phyloP scores from a whole-genome alignment of 2,888 invertebrate genomes.

The Zeuzera pyrina region DNA sequence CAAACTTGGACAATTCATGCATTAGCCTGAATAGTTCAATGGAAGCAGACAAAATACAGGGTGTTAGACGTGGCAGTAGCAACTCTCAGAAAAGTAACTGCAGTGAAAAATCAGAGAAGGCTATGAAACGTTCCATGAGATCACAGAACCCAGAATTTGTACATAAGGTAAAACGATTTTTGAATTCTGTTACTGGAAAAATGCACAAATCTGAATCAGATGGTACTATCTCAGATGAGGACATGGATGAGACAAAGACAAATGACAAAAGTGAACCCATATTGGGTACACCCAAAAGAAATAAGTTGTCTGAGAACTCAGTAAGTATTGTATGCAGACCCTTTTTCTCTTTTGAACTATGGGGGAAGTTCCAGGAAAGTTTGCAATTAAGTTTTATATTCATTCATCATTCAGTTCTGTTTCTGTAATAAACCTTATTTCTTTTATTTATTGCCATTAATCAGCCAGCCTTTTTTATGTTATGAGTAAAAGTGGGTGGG shows the following conservation, averaged over 20 bases:
- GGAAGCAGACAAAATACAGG: constrained; percentile 41
- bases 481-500: too few species aligned
- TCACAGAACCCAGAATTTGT: constrained; percentile 77
- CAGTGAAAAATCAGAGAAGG: constrained; percentile 51
- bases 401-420: too few species aligned
- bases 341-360: too few species aligned
- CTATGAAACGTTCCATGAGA: constrained; percentile 67
- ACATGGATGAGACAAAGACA: constrained; percentile 22
- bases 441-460: too few species aligned
- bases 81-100: constrained; percentile 47
- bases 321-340: too few species aligned
- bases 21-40: constrained; percentile 51
- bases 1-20: constrained; percentile 54
- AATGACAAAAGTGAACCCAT: constrained; percentile 22
- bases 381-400: too few species aligned
- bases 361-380: too few species aligned
- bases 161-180: constrained; percentile 74
- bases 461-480: too few species aligned
- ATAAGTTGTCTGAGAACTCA: constrained; percentile 19
- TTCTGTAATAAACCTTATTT: too few species aligned
- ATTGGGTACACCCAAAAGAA: constrained; percentile 23
- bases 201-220: constrained; percentile 39
- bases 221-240: constrained; percentile 25
- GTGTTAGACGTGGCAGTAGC: constrained; percentile 40
- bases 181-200: constrained; percentile 67